A percentile compares a stretch with the other conserved stretches of the same genome.
These are phyloP conservation scores for Cyphomyrus plagiostoma DNA, from an alignment of 2,113 vertebrate species.

Conservation along the genomic window DNA sequence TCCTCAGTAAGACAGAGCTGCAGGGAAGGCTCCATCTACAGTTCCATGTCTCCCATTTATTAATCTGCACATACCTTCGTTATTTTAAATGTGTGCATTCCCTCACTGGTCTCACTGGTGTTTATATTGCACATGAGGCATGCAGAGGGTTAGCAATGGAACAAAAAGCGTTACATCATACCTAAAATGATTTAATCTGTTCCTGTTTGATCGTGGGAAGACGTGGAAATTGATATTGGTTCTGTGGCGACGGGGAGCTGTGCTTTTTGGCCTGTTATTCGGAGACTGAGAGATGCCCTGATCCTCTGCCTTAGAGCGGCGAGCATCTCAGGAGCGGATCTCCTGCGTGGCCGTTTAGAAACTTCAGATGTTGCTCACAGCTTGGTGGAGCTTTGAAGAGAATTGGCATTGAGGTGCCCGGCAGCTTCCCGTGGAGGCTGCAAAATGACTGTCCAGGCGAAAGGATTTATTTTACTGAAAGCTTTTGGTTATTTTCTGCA, in stretches of 20 bases:
- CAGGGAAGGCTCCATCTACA: neutral
- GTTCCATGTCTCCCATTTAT: neutral
- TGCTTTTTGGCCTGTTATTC: neutral
- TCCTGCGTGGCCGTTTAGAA: conserved; percentile 1
- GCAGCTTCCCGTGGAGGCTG: neutral
- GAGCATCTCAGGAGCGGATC: neutral
- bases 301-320: neutral
- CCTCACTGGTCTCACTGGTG: neutral
- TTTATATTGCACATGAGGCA: neutral
- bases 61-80: neutral
- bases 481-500: neutral
- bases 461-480: neutral
- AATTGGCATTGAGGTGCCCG: neutral
- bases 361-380: conserved; percentile 6
- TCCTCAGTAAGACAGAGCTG: neutral
- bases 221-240: neutral
- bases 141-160: neutral
- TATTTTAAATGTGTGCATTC: neutral
- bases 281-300: neutral
- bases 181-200: neutral
- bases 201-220: neutral
- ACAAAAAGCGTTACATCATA: neutral
- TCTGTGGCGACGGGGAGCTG: neutral
- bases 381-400: conserved; percentile 9
- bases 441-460: neutral